A percentile compares a stretch with the other conserved stretches of the same genome.
Conservation (phyloP, 2,888 invertebrate genomes). For the Eurytoma californica region DNA sequence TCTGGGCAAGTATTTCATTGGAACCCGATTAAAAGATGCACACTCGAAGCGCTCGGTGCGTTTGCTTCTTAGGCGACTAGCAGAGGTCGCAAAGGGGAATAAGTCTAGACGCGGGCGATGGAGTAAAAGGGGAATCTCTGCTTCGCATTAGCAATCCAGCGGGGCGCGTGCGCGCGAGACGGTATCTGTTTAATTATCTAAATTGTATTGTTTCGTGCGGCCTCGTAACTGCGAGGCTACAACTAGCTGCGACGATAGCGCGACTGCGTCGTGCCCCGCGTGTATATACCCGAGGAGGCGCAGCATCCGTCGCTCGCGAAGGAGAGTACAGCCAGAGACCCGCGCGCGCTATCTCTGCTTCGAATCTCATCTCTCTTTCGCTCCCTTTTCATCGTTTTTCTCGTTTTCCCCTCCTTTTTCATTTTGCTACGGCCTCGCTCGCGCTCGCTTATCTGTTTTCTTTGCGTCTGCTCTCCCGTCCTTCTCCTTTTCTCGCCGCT, state of each 20-base stretch:
- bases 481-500: slow-evolving; percentile 22
- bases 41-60: background rate
- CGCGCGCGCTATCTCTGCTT: slow-evolving; percentile 45
- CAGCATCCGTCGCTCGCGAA: slow-evolving; percentile 42
- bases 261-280: slow-evolving; percentile 7
- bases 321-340: slow-evolving; percentile 47
- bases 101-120: background rate
- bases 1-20: background rate
- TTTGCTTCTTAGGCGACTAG: background rate
- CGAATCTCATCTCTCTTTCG: slow-evolving; percentile 48
- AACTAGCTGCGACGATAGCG: slow-evolving; percentile 35
- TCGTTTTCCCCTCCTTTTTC: slow-evolving; percentile 50
- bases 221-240: slow-evolving; percentile 32
- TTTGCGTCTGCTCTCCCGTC: slow-evolving; percentile 59
- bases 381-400: background rate
- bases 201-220: slow-evolving; percentile 65
- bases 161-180: slow-evolving; percentile 37
- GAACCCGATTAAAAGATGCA: background rate
- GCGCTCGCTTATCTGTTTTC: slow-evolving; percentile 61
- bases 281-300: slow-evolving; percentile 23
- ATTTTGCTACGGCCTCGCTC: slow-evolving; percentile 56
- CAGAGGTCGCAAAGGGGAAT: background rate
- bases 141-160: slow-evolving; percentile 61
- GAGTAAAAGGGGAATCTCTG: slow-evolving; percentile 45
- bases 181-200: slow-evolving; percentile 70